These are phyloP conservation scores for Gymnothorax reevesii DNA, from an alignment of 2,797 vertebrate genomes.

Conservation along the genomic window DNA sequence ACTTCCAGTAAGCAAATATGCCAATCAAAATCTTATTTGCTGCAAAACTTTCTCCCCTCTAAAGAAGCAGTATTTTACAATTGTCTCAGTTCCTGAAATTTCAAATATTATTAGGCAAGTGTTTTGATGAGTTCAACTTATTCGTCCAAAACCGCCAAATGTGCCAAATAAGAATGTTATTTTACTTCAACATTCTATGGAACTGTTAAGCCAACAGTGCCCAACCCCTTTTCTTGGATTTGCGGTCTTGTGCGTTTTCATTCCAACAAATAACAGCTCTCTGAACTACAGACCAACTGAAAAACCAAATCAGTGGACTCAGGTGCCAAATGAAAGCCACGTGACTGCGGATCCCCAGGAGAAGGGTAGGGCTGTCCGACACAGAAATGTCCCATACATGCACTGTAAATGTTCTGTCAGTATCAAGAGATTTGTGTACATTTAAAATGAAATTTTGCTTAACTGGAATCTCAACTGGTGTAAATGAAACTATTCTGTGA, in stretches of 20 bases:
- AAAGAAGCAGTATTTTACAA: slow-evolving; percentile 51
- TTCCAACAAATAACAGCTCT: background rate
- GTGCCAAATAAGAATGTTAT: slow-evolving; percentile 38
- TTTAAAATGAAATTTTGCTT: slow-evolving; percentile 32
- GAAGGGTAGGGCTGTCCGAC: background rate
- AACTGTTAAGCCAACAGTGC: slow-evolving; percentile 15
- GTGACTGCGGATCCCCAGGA: background rate
- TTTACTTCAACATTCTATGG: slow-evolving; percentile 43
- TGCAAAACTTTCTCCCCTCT: slow-evolving; percentile 40
- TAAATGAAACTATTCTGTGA: slow-evolving; percentile 17
- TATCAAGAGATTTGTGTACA: slow-evolving; percentile 51
- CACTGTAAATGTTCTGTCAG: slow-evolving; percentile 49
- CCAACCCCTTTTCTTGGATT: background rate
- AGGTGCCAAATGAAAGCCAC: background rate
- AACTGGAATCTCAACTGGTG: slow-evolving; percentile 48
- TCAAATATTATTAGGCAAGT: slow-evolving; percentile 39
- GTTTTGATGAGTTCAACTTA: slow-evolving; percentile 20
- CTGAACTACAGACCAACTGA: background rate
- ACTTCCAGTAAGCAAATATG: slow-evolving; percentile 37
- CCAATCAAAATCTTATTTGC: slow-evolving; percentile 40
- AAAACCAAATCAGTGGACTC: background rate
- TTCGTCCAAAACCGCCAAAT: slow-evolving; percentile 5
- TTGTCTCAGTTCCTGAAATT: slow-evolving; percentile 43
- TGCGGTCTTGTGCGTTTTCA: background rate
- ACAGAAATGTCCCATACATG: slow-evolving; percentile 28